Evolutionary conservation across 2,888 invertebrate species (phyloP).

Genomic region (Ormyrus nitidulus): DNA sequence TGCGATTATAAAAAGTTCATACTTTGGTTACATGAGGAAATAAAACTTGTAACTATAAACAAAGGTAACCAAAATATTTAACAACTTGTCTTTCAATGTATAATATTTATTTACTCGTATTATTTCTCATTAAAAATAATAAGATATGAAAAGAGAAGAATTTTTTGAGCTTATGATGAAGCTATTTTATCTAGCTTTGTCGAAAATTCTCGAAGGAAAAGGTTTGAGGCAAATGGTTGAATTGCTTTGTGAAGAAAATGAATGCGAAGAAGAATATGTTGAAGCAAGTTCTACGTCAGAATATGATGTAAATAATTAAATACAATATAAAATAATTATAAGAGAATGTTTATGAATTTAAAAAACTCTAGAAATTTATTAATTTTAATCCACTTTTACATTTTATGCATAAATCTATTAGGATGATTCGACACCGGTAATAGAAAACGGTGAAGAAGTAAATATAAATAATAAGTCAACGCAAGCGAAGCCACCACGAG

Average conservation of each 20-base stretch:
- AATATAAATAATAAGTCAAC: neutral
- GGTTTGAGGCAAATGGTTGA: slow-evolving; percentile 47
- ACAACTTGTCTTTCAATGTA: no score
- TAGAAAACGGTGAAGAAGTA: neutral
- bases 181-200: slow-evolving; percentile 57
- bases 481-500: neutral
- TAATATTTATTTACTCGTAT: neutral
- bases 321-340: neutral
- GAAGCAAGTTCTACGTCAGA: neutral
- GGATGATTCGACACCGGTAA: neutral
- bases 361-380: neutral
- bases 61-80: slow-evolving; percentile 27
- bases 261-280: slow-evolving; percentile 2
- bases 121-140: neutral
- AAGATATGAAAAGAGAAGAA: slow-evolving; percentile 43
- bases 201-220: slow-evolving; percentile 57
- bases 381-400: neutral
- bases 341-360: neutral
- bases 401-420: neutral
- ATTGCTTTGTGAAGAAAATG: neutral
- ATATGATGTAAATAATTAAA: slow-evolving; percentile 6
- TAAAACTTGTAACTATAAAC: slow-evolving; percentile 63
- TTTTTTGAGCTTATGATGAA: slow-evolving; percentile 63
- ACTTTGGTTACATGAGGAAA: slow-evolving; percentile 67
- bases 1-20: slow-evolving; percentile 60